Percentiles rank a stretch among this genome's conserved stretches.
Evolutionary conservation across 2,113 vertebrate genomes (phyloP).

Genomic region (Pungitius pungitius): DNA sequence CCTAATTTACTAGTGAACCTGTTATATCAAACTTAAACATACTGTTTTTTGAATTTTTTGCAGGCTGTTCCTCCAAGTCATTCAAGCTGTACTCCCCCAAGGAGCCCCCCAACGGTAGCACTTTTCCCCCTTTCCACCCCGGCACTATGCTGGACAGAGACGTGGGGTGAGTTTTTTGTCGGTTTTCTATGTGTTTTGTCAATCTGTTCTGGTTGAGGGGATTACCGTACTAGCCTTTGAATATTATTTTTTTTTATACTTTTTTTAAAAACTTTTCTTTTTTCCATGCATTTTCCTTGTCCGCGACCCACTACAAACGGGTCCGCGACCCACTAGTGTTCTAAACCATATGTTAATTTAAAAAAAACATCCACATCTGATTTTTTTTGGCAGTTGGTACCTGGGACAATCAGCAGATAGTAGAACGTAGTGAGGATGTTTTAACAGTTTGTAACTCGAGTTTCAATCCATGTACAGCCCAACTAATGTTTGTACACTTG

Average conservation of each 20-base stretch:
- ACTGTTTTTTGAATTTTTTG: not conserved
- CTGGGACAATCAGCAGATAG: conserved; percentile 14
- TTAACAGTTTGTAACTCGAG: not conserved
- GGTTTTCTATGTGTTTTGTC: conserved; percentile 15
- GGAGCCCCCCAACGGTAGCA: conserved; percentile 99
- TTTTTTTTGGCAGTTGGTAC: not conserved
- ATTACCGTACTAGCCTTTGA: not conserved
- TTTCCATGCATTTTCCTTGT: too few species aligned
- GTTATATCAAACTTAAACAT: not conserved
- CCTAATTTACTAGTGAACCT: not conserved
- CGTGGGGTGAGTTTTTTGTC: conserved; percentile 86
- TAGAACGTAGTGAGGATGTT: not conserved
- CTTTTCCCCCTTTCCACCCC: conserved; percentile 98
- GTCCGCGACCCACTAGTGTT: too few species aligned
- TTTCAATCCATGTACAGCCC: not conserved
- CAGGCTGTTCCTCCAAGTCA: conserved; percentile 99
- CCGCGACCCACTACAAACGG: too few species aligned
- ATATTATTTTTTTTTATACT: too few species aligned
- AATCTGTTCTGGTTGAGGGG: conserved; percentile 2
- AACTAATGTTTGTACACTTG: not conserved
- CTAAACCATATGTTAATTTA: not conserved
- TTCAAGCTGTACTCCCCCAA: conserved; percentile 99
- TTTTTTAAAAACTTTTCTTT: not conserved
- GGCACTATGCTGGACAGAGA: conserved; percentile 99
- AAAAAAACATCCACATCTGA: conserved; percentile 13